Percentiles rank a stretch among this genome's conserved stretches.
phyloP scores from a whole-genome alignment of 1,140 invertebrate genomes.

The Andrena cerasifolii region DNA sequence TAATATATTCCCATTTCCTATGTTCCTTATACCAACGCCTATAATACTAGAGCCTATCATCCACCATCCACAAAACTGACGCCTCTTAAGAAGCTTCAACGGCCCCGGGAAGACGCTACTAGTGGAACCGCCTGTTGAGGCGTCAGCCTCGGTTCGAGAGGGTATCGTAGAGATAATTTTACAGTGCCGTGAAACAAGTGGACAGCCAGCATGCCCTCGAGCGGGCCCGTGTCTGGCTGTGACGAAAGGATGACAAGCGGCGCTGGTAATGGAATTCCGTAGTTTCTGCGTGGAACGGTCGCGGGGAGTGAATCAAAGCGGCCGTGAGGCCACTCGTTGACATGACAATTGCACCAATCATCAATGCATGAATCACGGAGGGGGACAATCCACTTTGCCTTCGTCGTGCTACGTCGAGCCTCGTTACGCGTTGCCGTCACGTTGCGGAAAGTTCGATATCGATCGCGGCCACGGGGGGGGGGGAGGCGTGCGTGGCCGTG shows the following conservation, averaged over 20 bases:
- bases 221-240: slow-evolving; percentile 23
- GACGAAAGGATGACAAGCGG: slow-evolving; percentile 49
- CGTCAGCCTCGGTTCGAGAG: background rate
- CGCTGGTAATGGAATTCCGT: slow-evolving; percentile 67
- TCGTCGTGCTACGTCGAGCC: slow-evolving; percentile 61
- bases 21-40: too few relatives aligned
- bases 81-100: too few relatives aligned
- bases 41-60: too few relatives aligned
- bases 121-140: too few relatives aligned
- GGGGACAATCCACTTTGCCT: slow-evolving; percentile 71
- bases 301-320: slow-evolving; percentile 69
- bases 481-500: background rate
- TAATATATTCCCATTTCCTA: too few relatives aligned
- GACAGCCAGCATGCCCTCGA: slow-evolving; percentile 7
- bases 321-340: slow-evolving; percentile 65
- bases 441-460: slow-evolving; percentile 69
- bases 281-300: slow-evolving; percentile 59
- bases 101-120: too few relatives aligned
- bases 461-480: slow-evolving; percentile 10
- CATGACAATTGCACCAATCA: slow-evolving; percentile 72
- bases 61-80: too few relatives aligned
- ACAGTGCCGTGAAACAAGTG: slow-evolving; percentile 10
- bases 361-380: slow-evolving; percentile 62
- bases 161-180: slow-evolving; percentile 3
- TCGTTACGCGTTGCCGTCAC: slow-evolving; percentile 67